Percentiles rank a stretch among this genome's conserved stretches.
phyloP scores from a whole-genome alignment of 23 tunicate genomes.

The Clavelina lepadiformis region DNA sequence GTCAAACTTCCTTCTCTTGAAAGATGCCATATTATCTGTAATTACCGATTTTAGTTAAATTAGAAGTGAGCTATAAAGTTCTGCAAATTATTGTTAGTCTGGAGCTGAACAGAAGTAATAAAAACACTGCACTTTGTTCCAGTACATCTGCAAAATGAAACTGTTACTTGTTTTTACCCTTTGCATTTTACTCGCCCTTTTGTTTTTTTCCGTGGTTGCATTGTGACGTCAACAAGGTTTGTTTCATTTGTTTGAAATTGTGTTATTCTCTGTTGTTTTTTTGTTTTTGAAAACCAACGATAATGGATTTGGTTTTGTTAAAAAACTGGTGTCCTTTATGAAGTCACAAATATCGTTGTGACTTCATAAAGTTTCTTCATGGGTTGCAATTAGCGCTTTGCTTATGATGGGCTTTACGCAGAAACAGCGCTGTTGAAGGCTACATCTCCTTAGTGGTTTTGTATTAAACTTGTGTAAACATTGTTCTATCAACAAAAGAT shows the following conservation, averaged over 20 bases:
- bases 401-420: too few species aligned
- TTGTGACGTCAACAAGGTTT: slow-evolving; percentile 3
- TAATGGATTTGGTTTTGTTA: too few species aligned
- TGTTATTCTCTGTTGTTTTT: too few species aligned
- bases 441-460: too few species aligned
- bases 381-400: too few species aligned
- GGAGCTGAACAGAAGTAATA: background rate
- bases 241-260: slow-evolving; percentile 3
- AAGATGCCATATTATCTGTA: slow-evolving; percentile 2
- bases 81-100: slow-evolving; percentile 2
- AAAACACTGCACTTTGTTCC: slow-evolving; percentile 4
- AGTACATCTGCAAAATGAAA: slow-evolving; percentile 1
- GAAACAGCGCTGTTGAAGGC: too few species aligned
- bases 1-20: slow-evolving; percentile 1
- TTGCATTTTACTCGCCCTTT: background rate
- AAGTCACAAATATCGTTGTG: too few species aligned
- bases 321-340: too few species aligned
- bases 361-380: too few species aligned
- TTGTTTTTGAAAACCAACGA: too few species aligned
- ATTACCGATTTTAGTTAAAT: background rate
- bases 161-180: slow-evolving; percentile 3
- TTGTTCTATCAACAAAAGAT: too few species aligned
- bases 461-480: too few species aligned
- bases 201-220: slow-evolving; percentile 4
- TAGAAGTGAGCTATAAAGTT: slow-evolving; percentile 1